Evolutionary conservation across 1,140 invertebrate genomes (phyloP).

Genomic region (Heliconius nattereri): DNA sequence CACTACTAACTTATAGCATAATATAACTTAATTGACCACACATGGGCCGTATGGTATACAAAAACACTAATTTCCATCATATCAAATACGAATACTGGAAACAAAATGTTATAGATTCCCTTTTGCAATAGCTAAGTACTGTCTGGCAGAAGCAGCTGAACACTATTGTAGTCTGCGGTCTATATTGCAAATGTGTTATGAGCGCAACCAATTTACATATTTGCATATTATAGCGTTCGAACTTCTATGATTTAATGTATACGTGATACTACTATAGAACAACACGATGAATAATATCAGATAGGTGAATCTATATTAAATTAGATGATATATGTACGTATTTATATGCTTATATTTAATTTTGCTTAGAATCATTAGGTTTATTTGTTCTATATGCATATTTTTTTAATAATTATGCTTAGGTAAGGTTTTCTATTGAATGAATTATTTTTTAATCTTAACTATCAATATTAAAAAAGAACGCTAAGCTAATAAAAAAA

Average conservation of each 20-base stretch:
- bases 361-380: neutral
- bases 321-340: too few species aligned
- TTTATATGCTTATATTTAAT: neutral
- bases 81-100: neutral
- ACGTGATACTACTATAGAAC: neutral
- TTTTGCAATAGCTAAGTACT: neutral
- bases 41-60: too few species aligned
- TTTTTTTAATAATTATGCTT: too few species aligned
- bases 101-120: neutral
- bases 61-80: neutral
- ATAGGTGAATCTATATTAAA: neutral
- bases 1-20: neutral
- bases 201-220: constrained; percentile 5
- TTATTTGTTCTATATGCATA: too few species aligned
- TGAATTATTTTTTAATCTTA: too few species aligned
- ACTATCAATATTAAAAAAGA: too few species aligned
- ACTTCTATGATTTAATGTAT: neutral
- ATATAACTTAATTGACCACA: too few species aligned
- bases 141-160: neutral
- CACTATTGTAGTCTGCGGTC: constrained; percentile 10
- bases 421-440: too few species aligned
- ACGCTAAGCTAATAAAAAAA: too few species aligned
- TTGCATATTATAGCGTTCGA: constrained; percentile 5
- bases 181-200: constrained; percentile 14
- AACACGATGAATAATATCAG: neutral